Evolutionary conservation across 2,888 invertebrate genomes (phyloP).

Genomic region (Mythimna ferrago): DNA sequence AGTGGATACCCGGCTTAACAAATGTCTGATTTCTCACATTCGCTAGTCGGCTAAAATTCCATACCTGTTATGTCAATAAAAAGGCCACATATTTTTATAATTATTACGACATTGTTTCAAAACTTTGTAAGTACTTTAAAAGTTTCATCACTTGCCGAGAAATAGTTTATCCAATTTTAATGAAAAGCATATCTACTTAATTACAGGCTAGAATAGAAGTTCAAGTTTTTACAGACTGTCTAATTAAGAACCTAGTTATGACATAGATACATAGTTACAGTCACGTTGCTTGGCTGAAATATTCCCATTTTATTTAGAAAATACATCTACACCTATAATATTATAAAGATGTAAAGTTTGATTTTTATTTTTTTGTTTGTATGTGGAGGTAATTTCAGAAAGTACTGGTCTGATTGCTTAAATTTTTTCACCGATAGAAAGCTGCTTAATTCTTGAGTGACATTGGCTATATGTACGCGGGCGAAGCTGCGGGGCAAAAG

Average conservation of each 20-base stretch:
- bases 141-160: not conserved
- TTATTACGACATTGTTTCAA: not conserved
- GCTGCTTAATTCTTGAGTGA: no score
- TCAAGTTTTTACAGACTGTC: not conserved
- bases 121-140: not conserved
- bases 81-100: not conserved
- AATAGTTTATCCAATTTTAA: conserved; percentile 15
- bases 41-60: not conserved
- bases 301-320: not conserved
- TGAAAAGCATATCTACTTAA: conserved; percentile 3
- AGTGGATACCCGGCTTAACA: no score
- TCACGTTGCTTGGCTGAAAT: not conserved
- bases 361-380: no score
- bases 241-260: not conserved
- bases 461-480: no score
- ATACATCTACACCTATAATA: no score
- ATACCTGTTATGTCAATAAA: not conserved
- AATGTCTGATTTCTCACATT: no score
- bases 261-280: not conserved
- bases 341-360: no score
- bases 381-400: no score
- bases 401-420: no score
- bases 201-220: not conserved
- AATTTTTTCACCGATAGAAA: no score
- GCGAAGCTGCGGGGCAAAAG: no score